Percentiles rank a stretch among this genome's conserved stretches.
phyloP scores from a whole-genome alignment of 2,888 invertebrate genomes.

The Lycocerus yunnanus region DNA sequence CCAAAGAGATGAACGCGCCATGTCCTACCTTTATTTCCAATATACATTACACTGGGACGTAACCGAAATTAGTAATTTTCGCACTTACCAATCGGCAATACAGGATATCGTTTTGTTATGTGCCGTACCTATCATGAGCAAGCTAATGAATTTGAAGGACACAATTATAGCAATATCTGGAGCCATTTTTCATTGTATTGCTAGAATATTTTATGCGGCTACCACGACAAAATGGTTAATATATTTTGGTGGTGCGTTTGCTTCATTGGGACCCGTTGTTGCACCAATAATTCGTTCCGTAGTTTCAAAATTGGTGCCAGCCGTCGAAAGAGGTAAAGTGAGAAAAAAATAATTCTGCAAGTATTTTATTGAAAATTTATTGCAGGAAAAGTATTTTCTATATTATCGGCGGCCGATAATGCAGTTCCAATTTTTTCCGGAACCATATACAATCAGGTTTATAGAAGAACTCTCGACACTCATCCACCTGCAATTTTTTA shows the following conservation, averaged over 20 bases:
- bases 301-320: conserved; percentile 76
- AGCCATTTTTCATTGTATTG: conserved; percentile 69
- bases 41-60: conserved; percentile 75
- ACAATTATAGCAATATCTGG: conserved; percentile 76
- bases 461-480: conserved; percentile 67
- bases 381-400: conserved; percentile 74
- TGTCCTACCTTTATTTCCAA: conserved; percentile 75
- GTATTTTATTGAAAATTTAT: neutral
- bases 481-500: conserved; percentile 69
- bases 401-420: conserved; percentile 80
- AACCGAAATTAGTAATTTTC: conserved; percentile 70
- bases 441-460: conserved; percentile 72
- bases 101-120: conserved; percentile 74
- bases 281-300: conserved; percentile 81
- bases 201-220: conserved; percentile 70
- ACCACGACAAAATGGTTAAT: conserved; percentile 62
- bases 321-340: conserved; percentile 68
- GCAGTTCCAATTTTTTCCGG: conserved; percentile 78
- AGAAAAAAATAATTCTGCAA: neutral
- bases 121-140: conserved; percentile 74
- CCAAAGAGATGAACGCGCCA: conserved; percentile 80
- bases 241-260: conserved; percentile 74
- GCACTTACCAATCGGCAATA: conserved; percentile 70
- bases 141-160: conserved; percentile 68
- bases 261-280: conserved; percentile 77